These are phyloP conservation scores for Empidonax traillii DNA, from an alignment of 2,113 vertebrate species.

Conservation along the genomic window DNA sequence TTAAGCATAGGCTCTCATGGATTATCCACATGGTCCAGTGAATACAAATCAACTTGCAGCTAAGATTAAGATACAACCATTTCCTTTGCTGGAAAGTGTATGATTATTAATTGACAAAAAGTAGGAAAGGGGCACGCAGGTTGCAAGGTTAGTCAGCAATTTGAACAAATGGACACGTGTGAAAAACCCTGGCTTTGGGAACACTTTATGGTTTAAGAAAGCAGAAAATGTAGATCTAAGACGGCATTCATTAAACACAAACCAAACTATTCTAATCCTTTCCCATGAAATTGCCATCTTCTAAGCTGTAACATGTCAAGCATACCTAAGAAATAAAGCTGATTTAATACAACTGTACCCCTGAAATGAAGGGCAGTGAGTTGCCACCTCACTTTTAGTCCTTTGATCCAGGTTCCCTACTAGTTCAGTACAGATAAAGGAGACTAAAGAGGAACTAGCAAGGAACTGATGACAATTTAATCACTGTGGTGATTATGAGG, in stretches of 20 bases:
- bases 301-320: neutral
- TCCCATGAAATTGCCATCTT: neutral
- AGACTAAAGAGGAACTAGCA: neutral
- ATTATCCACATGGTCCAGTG: conserved; percentile 10
- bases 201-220: neutral
- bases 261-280: neutral
- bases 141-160: neutral
- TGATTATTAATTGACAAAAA: accelerated
- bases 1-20: conserved; percentile 13
- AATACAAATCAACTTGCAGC: conserved; percentile 11
- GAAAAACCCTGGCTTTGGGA: neutral
- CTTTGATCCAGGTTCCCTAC: neutral
- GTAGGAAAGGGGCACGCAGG: neutral
- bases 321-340: neutral
- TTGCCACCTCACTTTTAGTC: neutral
- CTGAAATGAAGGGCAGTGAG: neutral
- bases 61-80: neutral
- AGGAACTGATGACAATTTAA: neutral
- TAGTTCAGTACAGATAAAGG: neutral
- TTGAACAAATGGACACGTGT: neutral
- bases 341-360: neutral
- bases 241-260: neutral
- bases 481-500: neutral
- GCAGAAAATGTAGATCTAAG: neutral
- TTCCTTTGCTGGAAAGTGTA: neutral